Percentiles rank a stretch among this genome's conserved stretches.
These are phyloP conservation scores for Clarias laeviceps DNA, from an alignment of 2,797 vertebrate species.

Conservation along the genomic window DNA sequence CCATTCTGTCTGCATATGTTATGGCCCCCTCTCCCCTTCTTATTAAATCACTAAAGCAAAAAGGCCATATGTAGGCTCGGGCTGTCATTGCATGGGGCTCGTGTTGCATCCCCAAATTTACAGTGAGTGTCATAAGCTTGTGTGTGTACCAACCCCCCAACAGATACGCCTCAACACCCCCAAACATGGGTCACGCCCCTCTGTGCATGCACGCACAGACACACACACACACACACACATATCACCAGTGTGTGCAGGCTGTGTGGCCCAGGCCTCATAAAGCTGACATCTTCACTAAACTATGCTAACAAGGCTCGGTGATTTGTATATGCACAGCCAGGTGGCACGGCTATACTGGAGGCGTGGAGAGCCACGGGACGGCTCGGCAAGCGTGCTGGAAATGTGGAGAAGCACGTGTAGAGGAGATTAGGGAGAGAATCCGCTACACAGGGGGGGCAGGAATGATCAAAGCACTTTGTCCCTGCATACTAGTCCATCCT, in stretches of 20 bases:
- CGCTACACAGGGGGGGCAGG: constrained; percentile 30
- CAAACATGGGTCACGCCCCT: constrained; percentile 66
- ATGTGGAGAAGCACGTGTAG: constrained; percentile 45
- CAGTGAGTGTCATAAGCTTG: constrained; percentile 54
- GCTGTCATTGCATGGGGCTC: constrained; percentile 43
- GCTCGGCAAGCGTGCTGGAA: constrained; percentile 33
- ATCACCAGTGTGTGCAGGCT: constrained; percentile 61
- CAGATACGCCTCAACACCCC: constrained; percentile 55
- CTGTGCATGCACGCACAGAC: constrained; percentile 55
- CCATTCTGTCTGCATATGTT: constrained; percentile 39
- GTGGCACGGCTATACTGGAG: constrained; percentile 55
- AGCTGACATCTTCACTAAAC: constrained; percentile 82
- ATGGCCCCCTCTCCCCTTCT: constrained; percentile 35
- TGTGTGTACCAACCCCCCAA: constrained; percentile 44
- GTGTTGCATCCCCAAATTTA: constrained; percentile 71
- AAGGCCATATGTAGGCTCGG: constrained; percentile 33
- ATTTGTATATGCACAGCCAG: constrained; percentile 77
- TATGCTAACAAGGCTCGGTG: constrained; percentile 80
- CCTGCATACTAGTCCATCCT: constrained; percentile 14
- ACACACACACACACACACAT: constrained; percentile 11
- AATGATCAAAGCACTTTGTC: constrained; percentile 43
- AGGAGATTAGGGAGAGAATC: constrained; percentile 41
- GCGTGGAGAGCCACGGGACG: constrained; percentile 56
- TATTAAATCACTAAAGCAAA: constrained; percentile 65
- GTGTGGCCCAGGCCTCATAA: constrained; percentile 71